phyloP scores from a whole-genome alignment of 2,113 vertebrate genomes.

The Lanius ludovicianus region DNA sequence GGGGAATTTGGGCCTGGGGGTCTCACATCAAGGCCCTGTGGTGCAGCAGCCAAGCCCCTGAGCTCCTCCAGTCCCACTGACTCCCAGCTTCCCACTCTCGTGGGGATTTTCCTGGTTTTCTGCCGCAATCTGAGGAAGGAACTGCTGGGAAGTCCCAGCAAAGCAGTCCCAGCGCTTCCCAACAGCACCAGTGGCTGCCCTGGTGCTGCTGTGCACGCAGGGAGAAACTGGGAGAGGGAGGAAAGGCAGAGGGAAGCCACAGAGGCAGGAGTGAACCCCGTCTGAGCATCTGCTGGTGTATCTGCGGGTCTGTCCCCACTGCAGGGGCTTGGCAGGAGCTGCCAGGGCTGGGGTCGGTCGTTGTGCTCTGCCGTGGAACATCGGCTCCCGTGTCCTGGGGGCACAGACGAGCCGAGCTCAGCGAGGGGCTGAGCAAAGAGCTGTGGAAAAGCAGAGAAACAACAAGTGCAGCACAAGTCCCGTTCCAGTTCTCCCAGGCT shows the following conservation, averaged over 20 bases:
- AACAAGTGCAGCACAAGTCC: background rate
- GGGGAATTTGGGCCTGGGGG: background rate
- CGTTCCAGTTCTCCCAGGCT: background rate
- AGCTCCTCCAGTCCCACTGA: background rate
- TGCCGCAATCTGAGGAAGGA: background rate
- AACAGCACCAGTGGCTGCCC: background rate
- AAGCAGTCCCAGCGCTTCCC: background rate
- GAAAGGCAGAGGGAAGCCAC: background rate
- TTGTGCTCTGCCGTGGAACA: background rate
- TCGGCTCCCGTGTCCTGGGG: background rate
- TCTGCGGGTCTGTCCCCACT: fast-evolving
- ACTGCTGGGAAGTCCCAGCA: background rate
- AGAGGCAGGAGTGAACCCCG: background rate
- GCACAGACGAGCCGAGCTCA: background rate
- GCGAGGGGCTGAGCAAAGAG: background rate
- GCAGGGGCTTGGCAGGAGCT: background rate
- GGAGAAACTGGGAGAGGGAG: background rate
- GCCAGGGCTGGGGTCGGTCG: background rate
- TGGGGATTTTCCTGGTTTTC: background rate
- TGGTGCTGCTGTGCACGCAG: fast-evolving
- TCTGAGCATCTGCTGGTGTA: fast-evolving
- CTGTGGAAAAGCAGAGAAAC: background rate
- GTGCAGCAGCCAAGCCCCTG: background rate
- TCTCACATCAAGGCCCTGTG: background rate
- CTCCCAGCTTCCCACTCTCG: background rate